Conservation (phyloP, 1,140 invertebrate species). For the Bombus balteatus region DNA sequence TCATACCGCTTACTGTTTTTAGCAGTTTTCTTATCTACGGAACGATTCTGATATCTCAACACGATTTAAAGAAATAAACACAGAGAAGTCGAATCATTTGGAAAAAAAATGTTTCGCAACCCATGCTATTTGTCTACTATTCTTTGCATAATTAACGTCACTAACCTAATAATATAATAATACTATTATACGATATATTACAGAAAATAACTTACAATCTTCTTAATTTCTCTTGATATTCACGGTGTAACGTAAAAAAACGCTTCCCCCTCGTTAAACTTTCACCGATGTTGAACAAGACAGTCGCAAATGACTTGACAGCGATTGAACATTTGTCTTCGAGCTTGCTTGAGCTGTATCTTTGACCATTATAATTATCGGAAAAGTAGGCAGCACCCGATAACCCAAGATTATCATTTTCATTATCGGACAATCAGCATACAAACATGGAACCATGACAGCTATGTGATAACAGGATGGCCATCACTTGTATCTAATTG, state of each 20-base stretch:
- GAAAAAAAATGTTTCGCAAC: neutral
- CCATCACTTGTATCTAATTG: neutral
- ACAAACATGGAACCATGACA: neutral
- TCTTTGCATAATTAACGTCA: neutral
- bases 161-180: slow-evolving; percentile 6
- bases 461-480: neutral
- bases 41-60: neutral
- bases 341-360: slow-evolving; percentile 38
- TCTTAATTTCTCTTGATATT: neutral
- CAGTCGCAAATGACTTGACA: neutral
- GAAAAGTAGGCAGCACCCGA: slow-evolving; percentile 32
- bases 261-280: neutral
- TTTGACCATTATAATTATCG: slow-evolving; percentile 44
- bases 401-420: slow-evolving; percentile 52
- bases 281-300: neutral
- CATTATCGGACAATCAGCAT: slow-evolving; percentile 44
- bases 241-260: neutral
- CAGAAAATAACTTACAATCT: neutral
- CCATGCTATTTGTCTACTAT: too few relatives aligned
- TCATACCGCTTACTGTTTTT: neutral
- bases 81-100: neutral
- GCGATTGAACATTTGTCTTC: slow-evolving; percentile 1
- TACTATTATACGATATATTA: neutral
- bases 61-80: neutral
- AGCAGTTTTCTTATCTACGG: neutral